Base-by-base conservation (phyloP, 2,113 vertebrate genomes). In the Mesocricetus auratus region DNA sequence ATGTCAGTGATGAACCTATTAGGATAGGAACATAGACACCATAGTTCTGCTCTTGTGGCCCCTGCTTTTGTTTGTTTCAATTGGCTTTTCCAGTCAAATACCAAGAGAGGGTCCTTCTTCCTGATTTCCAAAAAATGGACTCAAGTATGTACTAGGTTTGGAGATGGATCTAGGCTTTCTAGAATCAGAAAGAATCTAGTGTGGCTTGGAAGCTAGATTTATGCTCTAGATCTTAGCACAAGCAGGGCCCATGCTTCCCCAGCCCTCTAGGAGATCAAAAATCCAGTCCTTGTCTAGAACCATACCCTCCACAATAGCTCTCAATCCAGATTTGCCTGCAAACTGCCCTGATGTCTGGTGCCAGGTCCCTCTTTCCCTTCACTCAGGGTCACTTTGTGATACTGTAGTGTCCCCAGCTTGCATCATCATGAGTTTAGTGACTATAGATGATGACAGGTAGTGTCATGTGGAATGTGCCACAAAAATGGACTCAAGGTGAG, bases 121-220 rank as follows among this genome's bases (percentile, higher is more conserved):
- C 64, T 68, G n/a, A 0, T 39, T 92, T 89, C 47, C 13, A 89
- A 13, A 2, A 42, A 33, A 64, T 1, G 21, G 78, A 53, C 39
- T 58, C 64, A 62, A 53, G 24, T 15, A 56, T 50, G 15, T 5
- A 1, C 12, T 1, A 2, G 31, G 42, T 15, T 83, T 53, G 53
- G 47, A 86, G 15, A 42, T 7, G 60, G 47, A 7, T 73, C 19
- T 31, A 22, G 33, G 45, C 75, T n/a, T 73, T 91, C 22, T 58
- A 62, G 60, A 87, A 89, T 36, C 2, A 0, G 0, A 0, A 81
- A 45, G n/a, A n/a, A n/a, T n/a, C n/a, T n/a, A n/a, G 3, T 17
- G 7, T 29, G 39, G 15, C 58, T n/a, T 1, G 58, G n/a, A 83
- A 22, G n/a, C n/a, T 62, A 83, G n/a, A 11, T 15, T 24, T 24